Evolutionary conservation across 2,113 vertebrate species (phyloP).

Genomic region (Oncorhynchus clarkii): DNA sequence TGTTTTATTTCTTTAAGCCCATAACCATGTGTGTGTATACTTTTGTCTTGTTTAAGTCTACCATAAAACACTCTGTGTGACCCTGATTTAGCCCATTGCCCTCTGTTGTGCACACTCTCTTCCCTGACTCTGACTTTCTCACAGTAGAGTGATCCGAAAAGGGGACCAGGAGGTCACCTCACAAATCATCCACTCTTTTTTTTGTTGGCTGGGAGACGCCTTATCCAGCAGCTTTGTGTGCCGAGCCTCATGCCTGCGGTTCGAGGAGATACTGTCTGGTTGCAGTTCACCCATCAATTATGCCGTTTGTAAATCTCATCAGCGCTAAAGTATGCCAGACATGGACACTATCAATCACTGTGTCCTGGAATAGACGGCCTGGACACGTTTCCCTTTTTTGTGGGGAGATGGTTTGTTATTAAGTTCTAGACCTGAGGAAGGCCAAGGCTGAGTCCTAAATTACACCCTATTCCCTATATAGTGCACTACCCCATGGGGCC

Average conservation of each 20-base stretch:
- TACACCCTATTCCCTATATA: too few species aligned
- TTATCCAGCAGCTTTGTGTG: constrained; percentile 13
- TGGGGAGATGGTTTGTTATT: constrained; percentile 36
- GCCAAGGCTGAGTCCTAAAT: constrained; percentile 8
- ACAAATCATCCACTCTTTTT: constrained; percentile 32
- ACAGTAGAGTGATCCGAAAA: neutral
- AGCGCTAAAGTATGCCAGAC: constrained; percentile 33
- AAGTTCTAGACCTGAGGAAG: constrained; percentile 30
- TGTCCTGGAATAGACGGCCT: constrained; percentile 27
- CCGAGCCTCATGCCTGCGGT: constrained; percentile 34
- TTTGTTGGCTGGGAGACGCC: constrained; percentile 44
- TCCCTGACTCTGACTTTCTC: neutral
- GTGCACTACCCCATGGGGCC: too few species aligned
- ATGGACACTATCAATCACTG: constrained; percentile 46
- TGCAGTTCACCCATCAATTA: constrained; percentile 59
- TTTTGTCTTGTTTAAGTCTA: too few species aligned
- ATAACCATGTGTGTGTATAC: too few species aligned
- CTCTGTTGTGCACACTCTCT: constrained; percentile 27
- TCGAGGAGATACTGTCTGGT: constrained; percentile 57
- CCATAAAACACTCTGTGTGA: too few species aligned
- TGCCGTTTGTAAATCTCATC: constrained; percentile 56
- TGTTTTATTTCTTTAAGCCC: too few species aligned
- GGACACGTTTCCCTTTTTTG: constrained; percentile 7
- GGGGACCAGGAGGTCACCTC: constrained; percentile 58
- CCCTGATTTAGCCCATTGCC: constrained; percentile 36